Base-by-base conservation (phyloP, 2,113 vertebrate species). In the Macaca nemestrina region DNA sequence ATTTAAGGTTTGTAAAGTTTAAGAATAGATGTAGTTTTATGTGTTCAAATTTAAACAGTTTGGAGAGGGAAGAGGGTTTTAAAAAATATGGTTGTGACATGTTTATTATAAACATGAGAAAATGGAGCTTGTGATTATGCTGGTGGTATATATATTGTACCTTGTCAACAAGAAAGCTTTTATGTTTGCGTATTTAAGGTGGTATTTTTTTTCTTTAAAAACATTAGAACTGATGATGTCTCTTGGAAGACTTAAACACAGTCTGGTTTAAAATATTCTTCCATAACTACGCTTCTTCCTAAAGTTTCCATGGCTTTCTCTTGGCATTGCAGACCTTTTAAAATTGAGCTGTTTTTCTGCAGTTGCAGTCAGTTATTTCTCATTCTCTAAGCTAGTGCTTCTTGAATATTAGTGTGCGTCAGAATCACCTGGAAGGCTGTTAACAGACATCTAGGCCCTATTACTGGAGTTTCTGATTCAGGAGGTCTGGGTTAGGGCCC, bases 111-210 rank as follows among this genome's bases (percentile, higher is more conserved):
- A 97, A 83, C 57, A 50, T 27, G 50, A 96, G 84, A 4, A 40
- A 48, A 80, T 76, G 67, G 92, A 93, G 70, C 73, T 48, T 4
- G 14, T 82, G 91, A 70, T 94, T 96, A 89, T 64, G 43, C 25
- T 86, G 88, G 40, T 95, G 85, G 70, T 89, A 43, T 52, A 64
- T 68, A 73, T 94, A 91, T 73, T 61, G 45, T 96, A 92, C 90
- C 92, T 97, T 97, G 95, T 98, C 98, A 97, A 95, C 96, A 97
- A 94, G 84, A 93, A 84, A 70, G 93, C 90, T 73, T 89, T 90
- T 88, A 16, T 85, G 82, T 92, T 96, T 97, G 52, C 59, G 55
- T 88, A 20, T 87, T 94, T 96, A 38, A 67, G 3, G 5, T 64
- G 35, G 48, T n/a, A 40, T 94, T 97, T 98, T 92, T 87, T 95